Evolutionary conservation across 1,140 invertebrate species (phyloP), one percentile per base, ranked within the genome.

Genomic region (Phthorimaea operculella): DNA sequence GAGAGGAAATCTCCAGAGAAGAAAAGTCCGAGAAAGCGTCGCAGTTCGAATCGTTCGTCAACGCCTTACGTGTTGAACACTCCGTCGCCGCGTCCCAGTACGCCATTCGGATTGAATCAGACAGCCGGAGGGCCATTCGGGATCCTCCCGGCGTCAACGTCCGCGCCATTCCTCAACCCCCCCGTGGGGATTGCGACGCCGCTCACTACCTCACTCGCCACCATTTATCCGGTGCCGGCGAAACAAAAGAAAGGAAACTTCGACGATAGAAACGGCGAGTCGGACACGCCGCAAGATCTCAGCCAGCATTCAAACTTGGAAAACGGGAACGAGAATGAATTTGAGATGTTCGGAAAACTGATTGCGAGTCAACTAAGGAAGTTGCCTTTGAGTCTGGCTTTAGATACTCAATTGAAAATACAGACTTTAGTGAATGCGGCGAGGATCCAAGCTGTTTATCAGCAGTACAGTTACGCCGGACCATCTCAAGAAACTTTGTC

Each of bases 61-160:
- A 84, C 81, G 9, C 81, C 81, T 47, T 85, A 83, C 64, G 82
- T 85, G n/a, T 58, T 85, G n/a, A 85, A 85, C 55, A 85, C 82
- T 49, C 82, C 82, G 14, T 85, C 82, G 16, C 82, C 82, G 47
- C 73, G 82, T 1, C 82, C 82, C 14, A 76, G 63, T 44, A 85
- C 82, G 9, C 82, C 82, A 12, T 85, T 83, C 65, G 73, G 73
- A 6, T 54, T 83, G 28, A 79, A 66, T 55, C 76, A 76, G 56
- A 60, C 71, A 10, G 55, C 70, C 11, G 39, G 11, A 33, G 67
- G 70, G 55, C 75, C 79, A 1, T 85, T 83, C 60, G 71, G 74
- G n/a, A 74, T 84, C 33, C 64, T 86, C 33, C 75, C 79, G 33
- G 62, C 75, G 28, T 72, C 75, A 1, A 76, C 74, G 7, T 58